These are phyloP conservation scores for Bolinopsis microptera DNA, from an alignment of 37 sponge, comb jelly and placozoan genomes.

Conservation along the genomic window DNA sequence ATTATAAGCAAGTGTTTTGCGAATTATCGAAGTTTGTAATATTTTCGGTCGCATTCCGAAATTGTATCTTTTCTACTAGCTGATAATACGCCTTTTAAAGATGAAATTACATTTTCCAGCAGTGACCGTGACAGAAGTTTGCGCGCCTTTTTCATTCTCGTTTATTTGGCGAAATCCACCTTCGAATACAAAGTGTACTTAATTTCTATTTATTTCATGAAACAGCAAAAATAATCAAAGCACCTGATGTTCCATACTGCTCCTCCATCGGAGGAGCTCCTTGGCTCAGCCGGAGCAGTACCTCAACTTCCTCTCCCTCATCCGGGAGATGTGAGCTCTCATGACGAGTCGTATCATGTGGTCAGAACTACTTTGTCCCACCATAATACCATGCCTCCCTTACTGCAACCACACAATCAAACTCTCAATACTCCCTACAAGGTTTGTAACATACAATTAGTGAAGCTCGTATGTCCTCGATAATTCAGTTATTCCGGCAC, in stretches of 20 bases:
- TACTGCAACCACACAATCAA: constrained; percentile 45
- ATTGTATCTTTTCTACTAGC: not conserved
- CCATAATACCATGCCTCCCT: constrained; percentile 7
- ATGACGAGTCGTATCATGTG: not conserved
- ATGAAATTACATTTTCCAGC: not conserved
- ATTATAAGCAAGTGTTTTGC: not conserved
- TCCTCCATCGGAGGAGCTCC: constrained; percentile 24
- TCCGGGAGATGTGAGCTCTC: not conserved
- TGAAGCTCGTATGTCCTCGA: no score
- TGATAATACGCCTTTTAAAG: not conserved
- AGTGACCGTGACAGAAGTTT: not conserved
- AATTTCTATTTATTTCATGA: no score
- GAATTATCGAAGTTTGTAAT: not conserved
- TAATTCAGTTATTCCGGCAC: no score
- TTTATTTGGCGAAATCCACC: no score
- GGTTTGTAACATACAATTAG: no score
- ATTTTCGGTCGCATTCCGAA: not conserved
- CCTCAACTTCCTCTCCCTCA: constrained; percentile 57
- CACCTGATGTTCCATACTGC: not conserved
- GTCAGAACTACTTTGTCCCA: constrained; percentile 21
- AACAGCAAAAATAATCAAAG: no score
- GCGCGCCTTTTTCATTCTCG: no score
- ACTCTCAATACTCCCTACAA: constrained; percentile 62
- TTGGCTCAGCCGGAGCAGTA: not conserved
- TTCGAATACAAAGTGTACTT: no score